Evolutionary conservation across 2,113 vertebrate species (phyloP).

Genomic region (Leucopsar rothschildi): DNA sequence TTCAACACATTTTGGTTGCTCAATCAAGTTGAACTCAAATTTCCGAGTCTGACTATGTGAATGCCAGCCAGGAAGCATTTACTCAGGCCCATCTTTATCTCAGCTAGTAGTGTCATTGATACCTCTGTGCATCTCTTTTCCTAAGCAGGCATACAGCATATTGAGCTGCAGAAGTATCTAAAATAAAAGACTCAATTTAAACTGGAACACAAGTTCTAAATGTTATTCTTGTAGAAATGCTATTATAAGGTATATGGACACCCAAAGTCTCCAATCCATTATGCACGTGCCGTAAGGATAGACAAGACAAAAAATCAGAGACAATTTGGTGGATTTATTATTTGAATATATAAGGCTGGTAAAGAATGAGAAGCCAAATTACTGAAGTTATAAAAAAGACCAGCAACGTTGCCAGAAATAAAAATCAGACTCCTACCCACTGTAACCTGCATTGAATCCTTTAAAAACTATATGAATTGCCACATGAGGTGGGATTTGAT

Average conservation of each 20-base stretch:
- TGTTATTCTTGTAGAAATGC: not conserved
- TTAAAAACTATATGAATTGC: not conserved
- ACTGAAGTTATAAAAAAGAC: not conserved
- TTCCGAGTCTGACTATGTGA: not conserved
- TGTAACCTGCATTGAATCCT: not conserved
- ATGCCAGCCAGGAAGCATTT: not conserved
- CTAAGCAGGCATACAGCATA: not conserved
- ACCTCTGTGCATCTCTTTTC: not conserved
- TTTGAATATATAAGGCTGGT: not conserved
- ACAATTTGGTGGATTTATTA: not conserved
- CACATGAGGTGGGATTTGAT: not conserved
- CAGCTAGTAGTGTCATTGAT: not conserved
- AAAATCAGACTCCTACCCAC: not conserved
- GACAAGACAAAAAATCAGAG: not conserved
- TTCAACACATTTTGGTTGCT: not conserved
- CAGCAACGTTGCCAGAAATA: not conserved
- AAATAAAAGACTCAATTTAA: not conserved
- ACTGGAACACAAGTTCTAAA: not conserved
- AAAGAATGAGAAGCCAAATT: not conserved
- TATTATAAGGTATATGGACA: not conserved
- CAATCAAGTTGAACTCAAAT: not conserved
- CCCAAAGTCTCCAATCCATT: not conserved
- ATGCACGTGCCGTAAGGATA: not conserved
- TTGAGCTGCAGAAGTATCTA: not conserved
- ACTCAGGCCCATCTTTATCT: not conserved